Percentiles rank a stretch among this genome's conserved stretches.
phyloP scores from a whole-genome alignment of 1,140 invertebrate genomes.

The Pemphigus obesinymphae region DNA sequence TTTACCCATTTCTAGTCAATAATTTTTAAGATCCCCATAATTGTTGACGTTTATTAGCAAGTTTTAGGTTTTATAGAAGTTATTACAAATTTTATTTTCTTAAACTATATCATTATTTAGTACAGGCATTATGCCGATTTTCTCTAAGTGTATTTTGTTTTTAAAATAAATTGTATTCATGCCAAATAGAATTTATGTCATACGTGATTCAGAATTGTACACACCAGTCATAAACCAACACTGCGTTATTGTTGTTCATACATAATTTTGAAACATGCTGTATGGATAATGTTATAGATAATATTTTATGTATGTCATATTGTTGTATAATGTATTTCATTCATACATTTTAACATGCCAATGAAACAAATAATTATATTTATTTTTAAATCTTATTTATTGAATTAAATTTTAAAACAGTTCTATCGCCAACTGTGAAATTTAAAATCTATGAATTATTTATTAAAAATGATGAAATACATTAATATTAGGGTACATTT shows the following conservation, averaged over 20 bases:
- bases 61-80: not conserved
- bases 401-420: constrained; percentile 9
- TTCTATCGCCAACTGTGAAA: not conserved
- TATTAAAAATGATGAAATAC: not conserved
- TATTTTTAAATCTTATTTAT: constrained; percentile 8
- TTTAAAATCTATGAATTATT: constrained; percentile 7
- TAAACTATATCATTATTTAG: not conserved
- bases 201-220: not conserved
- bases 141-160: not conserved
- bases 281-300: not conserved
- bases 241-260: not conserved
- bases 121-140: not conserved
- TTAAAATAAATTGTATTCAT: not conserved
- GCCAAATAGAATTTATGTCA: not conserved
- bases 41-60: not conserved
- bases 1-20: constrained; percentile 36
- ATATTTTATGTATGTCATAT: not conserved
- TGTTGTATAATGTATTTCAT: constrained; percentile 1
- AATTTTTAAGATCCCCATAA: constrained; percentile 2
- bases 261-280: not conserved
- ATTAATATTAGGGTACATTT: constrained; percentile 21
- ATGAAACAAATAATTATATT: not conserved
- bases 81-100: constrained; percentile 1
- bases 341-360: not conserved
- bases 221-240: not conserved